Evolutionary conservation across 2,888 invertebrate genomes (phyloP).

Genomic region (Anodontia alba): DNA sequence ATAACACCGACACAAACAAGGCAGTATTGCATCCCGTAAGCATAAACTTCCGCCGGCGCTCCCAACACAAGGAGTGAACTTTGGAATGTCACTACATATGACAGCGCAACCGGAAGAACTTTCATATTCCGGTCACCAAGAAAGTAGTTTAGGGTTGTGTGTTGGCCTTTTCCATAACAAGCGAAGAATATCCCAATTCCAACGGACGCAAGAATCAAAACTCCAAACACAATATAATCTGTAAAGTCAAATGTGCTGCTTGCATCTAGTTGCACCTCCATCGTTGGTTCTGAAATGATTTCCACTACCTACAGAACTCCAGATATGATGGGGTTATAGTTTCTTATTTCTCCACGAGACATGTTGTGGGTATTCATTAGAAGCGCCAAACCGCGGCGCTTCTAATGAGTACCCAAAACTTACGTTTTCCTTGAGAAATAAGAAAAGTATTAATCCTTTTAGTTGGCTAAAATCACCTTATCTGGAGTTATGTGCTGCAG

Average conservation of each 20-base stretch:
- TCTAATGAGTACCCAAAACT: too few species aligned
- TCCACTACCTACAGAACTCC: too few species aligned
- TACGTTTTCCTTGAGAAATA: too few species aligned
- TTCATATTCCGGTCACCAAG: slow-evolving; percentile 33
- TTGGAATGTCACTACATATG: slow-evolving; percentile 44
- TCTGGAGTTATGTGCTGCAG: too few species aligned
- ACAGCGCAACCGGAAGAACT: slow-evolving; percentile 36
- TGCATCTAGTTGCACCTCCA: neutral
- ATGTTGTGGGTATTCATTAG: too few species aligned
- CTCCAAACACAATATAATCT: slow-evolving; percentile 35
- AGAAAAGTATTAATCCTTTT: too few species aligned
- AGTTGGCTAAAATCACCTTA: too few species aligned
- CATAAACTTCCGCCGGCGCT: slow-evolving; percentile 45
- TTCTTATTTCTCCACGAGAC: too few species aligned
- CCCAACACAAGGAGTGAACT: slow-evolving; percentile 37
- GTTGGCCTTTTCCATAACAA: slow-evolving; percentile 20
- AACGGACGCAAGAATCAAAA: slow-evolving; percentile 24
- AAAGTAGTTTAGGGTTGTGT: slow-evolving; percentile 38
- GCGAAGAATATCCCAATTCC: slow-evolving; percentile 44
- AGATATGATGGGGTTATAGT: too few species aligned
- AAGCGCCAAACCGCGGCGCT: too few species aligned
- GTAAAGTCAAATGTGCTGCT: neutral
- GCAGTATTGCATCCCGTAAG: slow-evolving; percentile 36
- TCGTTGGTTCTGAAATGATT: too few species aligned
- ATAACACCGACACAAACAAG: slow-evolving; percentile 32